These are phyloP conservation scores for Eudyptes chrysolophus DNA, from an alignment of 2,113 vertebrate species.

Conservation along the genomic window DNA sequence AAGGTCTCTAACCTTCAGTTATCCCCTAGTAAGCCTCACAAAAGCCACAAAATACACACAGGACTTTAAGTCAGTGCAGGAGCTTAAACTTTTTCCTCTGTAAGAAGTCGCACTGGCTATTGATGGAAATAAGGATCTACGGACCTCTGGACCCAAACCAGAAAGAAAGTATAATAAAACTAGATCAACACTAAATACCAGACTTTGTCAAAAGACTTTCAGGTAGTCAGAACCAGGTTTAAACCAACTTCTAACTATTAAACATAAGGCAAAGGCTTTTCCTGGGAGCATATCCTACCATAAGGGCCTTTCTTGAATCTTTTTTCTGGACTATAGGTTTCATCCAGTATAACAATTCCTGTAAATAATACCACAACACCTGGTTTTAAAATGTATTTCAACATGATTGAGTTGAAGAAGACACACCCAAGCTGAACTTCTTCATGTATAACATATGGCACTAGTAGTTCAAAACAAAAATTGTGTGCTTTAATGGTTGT, in stretches of 20 bases:
- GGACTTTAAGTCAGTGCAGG: not conserved
- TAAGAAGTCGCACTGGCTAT: not conserved
- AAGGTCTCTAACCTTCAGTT: not conserved
- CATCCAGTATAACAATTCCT: not conserved
- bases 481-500: not conserved
- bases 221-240: not conserved
- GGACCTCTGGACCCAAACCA: not conserved
- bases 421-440: not conserved
- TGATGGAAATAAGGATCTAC: not conserved
- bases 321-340: not conserved
- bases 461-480: not conserved
- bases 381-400: not conserved
- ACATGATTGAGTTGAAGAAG: not conserved
- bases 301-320: not conserved
- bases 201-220: not conserved
- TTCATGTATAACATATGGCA: not conserved
- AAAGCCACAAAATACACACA: not conserved
- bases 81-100: not conserved
- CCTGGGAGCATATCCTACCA: not conserved
- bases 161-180: not conserved
- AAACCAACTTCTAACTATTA: not conserved
- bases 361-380: not conserved
- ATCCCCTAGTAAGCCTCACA: not conserved
- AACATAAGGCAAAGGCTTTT: not conserved
- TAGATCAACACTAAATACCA: not conserved